Conservation (phyloP, 92 coral and sea anemone species). For the Epizoanthus rinbou region DNA sequence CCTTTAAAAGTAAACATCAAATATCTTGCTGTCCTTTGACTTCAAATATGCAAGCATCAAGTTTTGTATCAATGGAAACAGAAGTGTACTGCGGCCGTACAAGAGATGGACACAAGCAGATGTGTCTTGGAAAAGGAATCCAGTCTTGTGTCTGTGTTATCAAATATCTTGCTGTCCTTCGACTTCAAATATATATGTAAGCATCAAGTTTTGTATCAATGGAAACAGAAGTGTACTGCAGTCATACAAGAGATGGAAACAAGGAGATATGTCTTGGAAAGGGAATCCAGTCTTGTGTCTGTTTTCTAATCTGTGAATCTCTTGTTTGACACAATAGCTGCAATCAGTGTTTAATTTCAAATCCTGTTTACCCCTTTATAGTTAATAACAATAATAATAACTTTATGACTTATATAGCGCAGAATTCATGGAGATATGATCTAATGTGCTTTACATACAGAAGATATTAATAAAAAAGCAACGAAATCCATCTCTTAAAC, state of each 20-base stretch:
- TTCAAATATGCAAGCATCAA: not conserved
- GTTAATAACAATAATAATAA: too few species aligned
- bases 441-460: too few species aligned
- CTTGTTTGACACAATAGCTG: too few species aligned
- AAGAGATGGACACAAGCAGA: not conserved
- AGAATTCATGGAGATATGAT: too few species aligned
- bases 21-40: slow-evolving; percentile 11
- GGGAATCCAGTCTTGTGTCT: not conserved
- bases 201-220: slow-evolving; percentile 1
- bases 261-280: not conserved
- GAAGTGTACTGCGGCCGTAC: not conserved
- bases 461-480: too few species aligned
- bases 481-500: too few species aligned
- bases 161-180: slow-evolving; percentile 14
- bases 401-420: too few species aligned
- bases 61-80: not conserved
- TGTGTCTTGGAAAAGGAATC: not conserved
- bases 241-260: not conserved
- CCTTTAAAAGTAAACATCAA: slow-evolving; percentile 6
- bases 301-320: too few species aligned
- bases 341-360: too few species aligned
- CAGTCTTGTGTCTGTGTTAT: too few species aligned
- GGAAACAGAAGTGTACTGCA: not conserved
- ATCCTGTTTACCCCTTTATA: too few species aligned
- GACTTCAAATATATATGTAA: not conserved